Evolutionary conservation across 2,797 vertebrate species (phyloP).

Genomic region (Eulemur albifrons): DNA sequence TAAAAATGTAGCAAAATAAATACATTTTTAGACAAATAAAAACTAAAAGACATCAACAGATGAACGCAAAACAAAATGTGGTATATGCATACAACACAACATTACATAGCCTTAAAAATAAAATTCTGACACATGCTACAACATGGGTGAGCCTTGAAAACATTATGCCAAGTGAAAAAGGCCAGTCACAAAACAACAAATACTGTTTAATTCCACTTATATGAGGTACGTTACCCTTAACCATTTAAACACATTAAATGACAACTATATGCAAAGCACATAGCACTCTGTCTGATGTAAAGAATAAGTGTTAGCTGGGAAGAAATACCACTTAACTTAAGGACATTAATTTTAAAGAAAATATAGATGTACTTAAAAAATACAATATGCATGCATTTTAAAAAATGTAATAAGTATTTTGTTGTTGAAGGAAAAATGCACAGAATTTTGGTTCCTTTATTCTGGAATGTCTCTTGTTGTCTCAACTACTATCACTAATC

Average conservation of each 20-base stretch:
- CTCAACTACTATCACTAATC: background rate
- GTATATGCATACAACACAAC: background rate
- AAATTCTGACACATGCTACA: background rate
- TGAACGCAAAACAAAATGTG: background rate
- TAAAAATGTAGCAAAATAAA: background rate
- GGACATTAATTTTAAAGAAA: background rate
- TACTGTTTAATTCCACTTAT: background rate
- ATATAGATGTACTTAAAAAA: background rate
- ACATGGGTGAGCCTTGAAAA: background rate
- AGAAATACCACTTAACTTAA: background rate
- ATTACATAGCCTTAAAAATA: background rate
- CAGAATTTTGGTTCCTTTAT: constrained; percentile 31
- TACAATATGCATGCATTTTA: background rate
- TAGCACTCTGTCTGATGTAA: background rate
- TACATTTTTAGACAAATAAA: background rate
- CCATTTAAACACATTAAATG: background rate
- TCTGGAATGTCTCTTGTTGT: background rate
- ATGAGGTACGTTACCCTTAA: background rate
- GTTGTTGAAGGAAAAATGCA: background rate
- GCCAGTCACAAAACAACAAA: background rate
- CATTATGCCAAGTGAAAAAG: background rate
- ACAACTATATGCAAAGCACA: background rate
- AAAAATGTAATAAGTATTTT: background rate
- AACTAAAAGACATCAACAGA: background rate
- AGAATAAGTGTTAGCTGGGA: background rate